These are phyloP conservation scores for Miichthys miiuy DNA, from an alignment of 2,797 vertebrate species.

Conservation along the genomic window DNA sequence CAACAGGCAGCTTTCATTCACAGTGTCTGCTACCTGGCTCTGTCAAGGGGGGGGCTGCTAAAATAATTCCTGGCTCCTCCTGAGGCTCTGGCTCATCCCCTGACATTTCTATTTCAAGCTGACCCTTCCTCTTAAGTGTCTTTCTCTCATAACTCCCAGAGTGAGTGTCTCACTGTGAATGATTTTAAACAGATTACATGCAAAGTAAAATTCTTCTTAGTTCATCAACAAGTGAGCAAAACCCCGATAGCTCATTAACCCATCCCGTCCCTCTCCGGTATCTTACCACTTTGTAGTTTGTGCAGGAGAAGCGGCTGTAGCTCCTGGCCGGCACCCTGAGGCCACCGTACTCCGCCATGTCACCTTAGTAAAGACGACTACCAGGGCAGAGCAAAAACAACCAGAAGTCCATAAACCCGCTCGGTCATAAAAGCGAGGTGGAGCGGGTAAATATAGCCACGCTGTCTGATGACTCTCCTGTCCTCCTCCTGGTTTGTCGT, in stretches of 20 bases:
- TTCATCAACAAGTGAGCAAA: conserved; percentile 14
- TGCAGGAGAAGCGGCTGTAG: conserved; percentile 88
- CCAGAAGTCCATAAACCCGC: conserved; percentile 16
- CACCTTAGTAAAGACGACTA: conserved; percentile 8
- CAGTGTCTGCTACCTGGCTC: conserved; percentile 40
- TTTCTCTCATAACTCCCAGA: conserved; percentile 21
- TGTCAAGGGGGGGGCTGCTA: conserved; percentile 15
- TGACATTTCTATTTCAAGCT: conserved; percentile 71
- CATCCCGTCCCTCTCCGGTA: not conserved
- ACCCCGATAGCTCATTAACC: not conserved
- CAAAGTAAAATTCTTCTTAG: not conserved
- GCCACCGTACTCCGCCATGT: conserved; percentile 83
- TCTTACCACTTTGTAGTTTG: conserved; percentile 93
- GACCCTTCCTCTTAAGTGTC: conserved; percentile 48
- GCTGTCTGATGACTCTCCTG: conserved; percentile 40
- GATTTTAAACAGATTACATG: not conserved
- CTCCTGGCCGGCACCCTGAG: conserved; percentile 86
- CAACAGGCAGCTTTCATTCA: conserved; percentile 9
- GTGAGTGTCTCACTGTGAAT: conserved; percentile 1
- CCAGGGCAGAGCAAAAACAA: conserved; percentile 5
- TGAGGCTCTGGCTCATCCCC: conserved; percentile 42
- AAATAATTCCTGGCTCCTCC: conserved; percentile 57
- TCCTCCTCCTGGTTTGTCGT: conserved; percentile 24
- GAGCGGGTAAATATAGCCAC: conserved; percentile 87
- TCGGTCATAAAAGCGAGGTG: conserved; percentile 56